Evolutionary conservation across 2,113 vertebrate species (phyloP), one percentile per base, ranked within the genome.

Genomic region (Octodon degus): DNA sequence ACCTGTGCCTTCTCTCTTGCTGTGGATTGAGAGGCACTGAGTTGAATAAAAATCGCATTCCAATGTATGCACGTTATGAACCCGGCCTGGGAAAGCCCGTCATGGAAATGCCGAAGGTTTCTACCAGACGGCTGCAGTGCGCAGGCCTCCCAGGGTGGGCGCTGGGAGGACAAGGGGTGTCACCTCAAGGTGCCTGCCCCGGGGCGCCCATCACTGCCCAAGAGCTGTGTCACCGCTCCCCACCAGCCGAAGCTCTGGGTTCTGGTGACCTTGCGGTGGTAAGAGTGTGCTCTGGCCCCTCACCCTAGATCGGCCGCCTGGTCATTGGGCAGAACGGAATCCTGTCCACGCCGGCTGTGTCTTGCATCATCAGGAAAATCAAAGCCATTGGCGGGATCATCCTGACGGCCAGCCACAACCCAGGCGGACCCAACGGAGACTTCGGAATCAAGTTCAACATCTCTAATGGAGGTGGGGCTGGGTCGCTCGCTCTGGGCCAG

Each of bases 391-490:
- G 99, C 3, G 99, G 99, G 60, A 99, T 99, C 97, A 99, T 99
- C 96, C 98, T 99, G 86, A 99, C 99, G 0, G 99, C 99, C 97
- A 99, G 99, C 97, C 99, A 99, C 98, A 99, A 99, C 97, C 99
- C 99, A 0, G 99, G 99, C 2, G 99, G 99, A 13, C 99, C 99
- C 96, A 99, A 92, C 88, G 99, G 99, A 85, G 99, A 99, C 97
- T 99, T 99, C 96, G 99, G 99, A 94, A 99, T 99, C 97, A 99
- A 99, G 81, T 99, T 99, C 98, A 99, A 99, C 96, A 99, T 98
- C 93, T 98, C 99, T 97, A 99, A 99, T 62, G 99, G 99, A 99
- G 99, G 99, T 99, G 93, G 98, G 95, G 53, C 19, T 65, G 25
- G 77, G n/a, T 86, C n/a, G 5, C 85, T 68, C 53, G 10, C 22